These are phyloP conservation scores for Dascyllus trimaculatus DNA, from an alignment of 2,113 vertebrate genomes.

Conservation along the genomic window DNA sequence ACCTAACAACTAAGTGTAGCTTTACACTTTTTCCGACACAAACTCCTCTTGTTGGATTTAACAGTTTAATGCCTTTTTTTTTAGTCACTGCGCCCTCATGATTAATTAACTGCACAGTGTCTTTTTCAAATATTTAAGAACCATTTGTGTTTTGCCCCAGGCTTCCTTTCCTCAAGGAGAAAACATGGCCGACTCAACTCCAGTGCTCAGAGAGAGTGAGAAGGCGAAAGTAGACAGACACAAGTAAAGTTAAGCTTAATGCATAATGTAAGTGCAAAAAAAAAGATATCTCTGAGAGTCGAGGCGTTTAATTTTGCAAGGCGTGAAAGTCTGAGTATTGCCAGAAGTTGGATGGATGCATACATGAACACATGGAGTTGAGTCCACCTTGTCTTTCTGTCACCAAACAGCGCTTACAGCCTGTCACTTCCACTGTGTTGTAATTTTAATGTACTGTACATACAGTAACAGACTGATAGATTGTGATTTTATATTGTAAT, in stretches of 20 bases:
- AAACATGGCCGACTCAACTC: conserved; percentile 62
- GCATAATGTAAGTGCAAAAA: conserved; percentile 57
- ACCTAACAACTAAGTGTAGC: background rate
- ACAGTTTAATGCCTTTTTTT: background rate
- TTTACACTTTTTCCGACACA: background rate
- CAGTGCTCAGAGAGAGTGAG: conserved; percentile 21
- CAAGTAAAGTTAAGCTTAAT: conserved; percentile 55
- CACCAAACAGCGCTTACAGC: conserved; percentile 34
- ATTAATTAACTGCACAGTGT: background rate
- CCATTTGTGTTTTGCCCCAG: conserved; percentile 22
- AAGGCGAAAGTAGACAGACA: conserved; percentile 46
- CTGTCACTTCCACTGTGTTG: conserved; percentile 27
- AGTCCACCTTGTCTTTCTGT: conserved; percentile 47
- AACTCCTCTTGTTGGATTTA: background rate
- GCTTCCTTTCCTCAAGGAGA: conserved; percentile 29
- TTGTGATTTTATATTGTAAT: conserved; percentile 45
- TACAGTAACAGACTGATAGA: conserved; percentile 19
- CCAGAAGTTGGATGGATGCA: conserved; percentile 33
- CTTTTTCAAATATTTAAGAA: conserved; percentile 41
- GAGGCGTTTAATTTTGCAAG: conserved; percentile 15
- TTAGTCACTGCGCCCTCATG: background rate
- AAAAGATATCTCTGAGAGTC: conserved; percentile 13
- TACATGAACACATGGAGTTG: conserved; percentile 49
- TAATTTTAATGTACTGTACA: conserved; percentile 51
- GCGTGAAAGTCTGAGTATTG: conserved; percentile 59